A percentile compares a stretch with the other conserved stretches of the same genome.
Evolutionary conservation across 2,113 vertebrate genomes (phyloP).

Genomic region (Solea solea): DNA sequence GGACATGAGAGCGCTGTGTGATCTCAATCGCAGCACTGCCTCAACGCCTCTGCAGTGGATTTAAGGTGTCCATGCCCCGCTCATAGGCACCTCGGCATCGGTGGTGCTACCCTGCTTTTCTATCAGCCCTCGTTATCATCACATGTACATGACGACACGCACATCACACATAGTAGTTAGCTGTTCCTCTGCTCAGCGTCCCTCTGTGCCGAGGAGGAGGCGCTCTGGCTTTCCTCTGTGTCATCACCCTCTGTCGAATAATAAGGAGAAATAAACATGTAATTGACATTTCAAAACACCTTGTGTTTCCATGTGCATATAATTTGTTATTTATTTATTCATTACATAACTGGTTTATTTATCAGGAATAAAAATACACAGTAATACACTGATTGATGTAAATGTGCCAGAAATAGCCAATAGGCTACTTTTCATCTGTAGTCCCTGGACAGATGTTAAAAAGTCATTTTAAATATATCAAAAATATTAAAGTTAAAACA

Average conservation of each 20-base stretch:
- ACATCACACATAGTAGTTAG: constrained; percentile 38
- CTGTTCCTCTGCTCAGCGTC: constrained; percentile 75
- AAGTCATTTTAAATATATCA: too few relatives aligned
- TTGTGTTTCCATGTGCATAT: neutral
- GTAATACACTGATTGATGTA: too few relatives aligned
- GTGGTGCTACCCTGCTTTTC: constrained; percentile 37
- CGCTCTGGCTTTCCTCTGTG: constrained; percentile 68
- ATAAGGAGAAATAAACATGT: neutral
- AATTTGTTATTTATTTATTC: too few relatives aligned
- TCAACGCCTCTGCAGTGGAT: constrained; percentile 19
- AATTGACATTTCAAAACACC: neutral
- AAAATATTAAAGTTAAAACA: too few relatives aligned
- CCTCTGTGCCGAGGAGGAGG: constrained; percentile 61
- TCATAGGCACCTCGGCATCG: constrained; percentile 35
- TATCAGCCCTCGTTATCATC: constrained; percentile 6
- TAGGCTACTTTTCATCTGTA: too few relatives aligned
- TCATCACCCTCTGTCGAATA: constrained; percentile 65
- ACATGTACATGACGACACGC: too few relatives aligned
- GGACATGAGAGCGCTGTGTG: constrained; percentile 26
- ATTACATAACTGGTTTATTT: too few relatives aligned
- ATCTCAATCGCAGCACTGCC: constrained; percentile 26
- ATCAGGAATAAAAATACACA: too few relatives aligned
- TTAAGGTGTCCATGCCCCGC: constrained; percentile 30
- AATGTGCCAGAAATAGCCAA: too few relatives aligned
- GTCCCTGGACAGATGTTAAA: too few relatives aligned